Evolutionary conservation across 2,797 vertebrate genomes (phyloP).

Genomic region (Podarcis lilfordi): DNA sequence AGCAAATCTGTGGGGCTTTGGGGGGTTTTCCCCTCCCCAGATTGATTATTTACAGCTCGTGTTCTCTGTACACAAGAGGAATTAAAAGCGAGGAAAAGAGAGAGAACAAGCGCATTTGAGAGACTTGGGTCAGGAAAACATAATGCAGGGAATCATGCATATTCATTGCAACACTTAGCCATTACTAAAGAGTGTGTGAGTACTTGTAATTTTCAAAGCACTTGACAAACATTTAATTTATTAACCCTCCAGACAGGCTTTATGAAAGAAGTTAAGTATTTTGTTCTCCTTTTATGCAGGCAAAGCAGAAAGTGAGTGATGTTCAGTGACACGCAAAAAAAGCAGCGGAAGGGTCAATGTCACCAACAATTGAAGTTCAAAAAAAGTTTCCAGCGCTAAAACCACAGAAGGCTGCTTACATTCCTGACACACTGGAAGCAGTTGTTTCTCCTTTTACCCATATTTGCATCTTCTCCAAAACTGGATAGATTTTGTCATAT

Average conservation of each 20-base stretch:
- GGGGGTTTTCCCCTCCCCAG: rapidly evolving
- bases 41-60: not conserved
- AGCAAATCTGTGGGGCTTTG: no score
- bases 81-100: not conserved
- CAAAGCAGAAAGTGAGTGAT: not conserved
- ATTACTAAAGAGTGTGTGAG: constrained; percentile 11
- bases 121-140: not conserved
- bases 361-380: not conserved
- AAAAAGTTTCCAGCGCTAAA: no score
- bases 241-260: constrained; percentile 33
- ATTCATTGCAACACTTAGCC: not conserved
- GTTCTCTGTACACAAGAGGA: not conserved
- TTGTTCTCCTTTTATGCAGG: not conserved
- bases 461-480: not conserved
- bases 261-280: not conserved
- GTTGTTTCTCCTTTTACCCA: not conserved
- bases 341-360: not conserved
- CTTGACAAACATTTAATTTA: constrained; percentile 33
- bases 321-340: not conserved
- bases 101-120: not conserved
- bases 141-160: not conserved
- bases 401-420: no score
- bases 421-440: not conserved
- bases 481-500: no score
- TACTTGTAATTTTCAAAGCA: constrained; percentile 26